Evolutionary conservation across 1,140 invertebrate species (phyloP).

Genomic region (Penaeus vannamei): DNA sequence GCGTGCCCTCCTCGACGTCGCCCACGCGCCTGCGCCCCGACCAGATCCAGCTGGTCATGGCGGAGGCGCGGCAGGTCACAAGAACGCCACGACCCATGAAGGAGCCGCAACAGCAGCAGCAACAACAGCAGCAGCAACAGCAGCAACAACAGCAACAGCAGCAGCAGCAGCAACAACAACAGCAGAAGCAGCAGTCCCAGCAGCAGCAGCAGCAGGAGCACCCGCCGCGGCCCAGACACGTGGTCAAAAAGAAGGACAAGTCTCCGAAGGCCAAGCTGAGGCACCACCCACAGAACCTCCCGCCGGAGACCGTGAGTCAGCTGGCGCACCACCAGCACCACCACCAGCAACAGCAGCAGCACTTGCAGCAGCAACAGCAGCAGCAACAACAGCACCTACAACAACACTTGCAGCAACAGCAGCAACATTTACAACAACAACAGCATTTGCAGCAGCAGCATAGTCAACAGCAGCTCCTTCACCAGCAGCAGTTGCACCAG

Average conservation of each 20-base stretch:
- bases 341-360: constrained; percentile 47
- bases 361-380: constrained; percentile 18
- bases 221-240: constrained; percentile 1
- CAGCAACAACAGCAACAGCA: constrained; percentile 24
- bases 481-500: constrained; percentile 47
- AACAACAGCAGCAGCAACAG: constrained; percentile 48
- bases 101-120: constrained; percentile 57
- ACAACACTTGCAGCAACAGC: constrained; percentile 40
- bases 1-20: constrained; percentile 38
- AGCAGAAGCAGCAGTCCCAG: background rate
- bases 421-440: constrained; percentile 34
- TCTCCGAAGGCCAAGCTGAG: constrained; percentile 49
- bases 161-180: constrained; percentile 12
- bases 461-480: background rate
- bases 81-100: constrained; percentile 66
- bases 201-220: constrained; percentile 34
- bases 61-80: constrained; percentile 61
- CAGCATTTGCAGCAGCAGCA: constrained; percentile 47
- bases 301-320: constrained; percentile 67
- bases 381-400: constrained; percentile 53
- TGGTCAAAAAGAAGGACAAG: constrained; percentile 60
- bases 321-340: constrained; percentile 73
- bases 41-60: constrained; percentile 67
- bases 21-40: constrained; percentile 56
- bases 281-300: constrained; percentile 31